A percentile compares a stretch with the other conserved stretches of the same genome.
These are phyloP conservation scores for Furcula furcula DNA, from an alignment of 2,888 invertebrate species.

Conservation along the genomic window DNA sequence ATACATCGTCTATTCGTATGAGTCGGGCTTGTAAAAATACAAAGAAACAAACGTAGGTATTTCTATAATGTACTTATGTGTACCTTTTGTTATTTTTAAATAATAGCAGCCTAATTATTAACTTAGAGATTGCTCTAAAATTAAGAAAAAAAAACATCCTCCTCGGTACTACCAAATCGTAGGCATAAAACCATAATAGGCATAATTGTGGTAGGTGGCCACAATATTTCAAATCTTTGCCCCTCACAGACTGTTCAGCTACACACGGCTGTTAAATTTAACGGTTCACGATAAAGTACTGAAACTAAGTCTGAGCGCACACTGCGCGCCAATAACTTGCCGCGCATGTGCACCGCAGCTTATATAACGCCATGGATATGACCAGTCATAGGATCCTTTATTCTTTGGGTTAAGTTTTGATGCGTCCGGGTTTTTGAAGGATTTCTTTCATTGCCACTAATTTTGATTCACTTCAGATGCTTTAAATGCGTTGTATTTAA, in stretches of 20 bases:
- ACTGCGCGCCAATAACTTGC: conserved; percentile 46
- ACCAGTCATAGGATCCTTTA: conserved; percentile 23
- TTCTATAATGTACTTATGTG: too few relatives aligned
- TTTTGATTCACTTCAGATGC: not conserved
- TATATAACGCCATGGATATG: conserved; percentile 5
- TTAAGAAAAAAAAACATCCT: too few relatives aligned
- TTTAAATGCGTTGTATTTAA: too few relatives aligned
- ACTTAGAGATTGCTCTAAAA: too few relatives aligned
- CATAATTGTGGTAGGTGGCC: too few relatives aligned
- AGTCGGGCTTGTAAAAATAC: too few relatives aligned
- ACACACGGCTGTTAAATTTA: conserved; percentile 74
- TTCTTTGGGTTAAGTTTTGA: conserved; percentile 13
- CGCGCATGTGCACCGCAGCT: conserved; percentile 33
- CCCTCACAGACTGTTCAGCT: conserved; percentile 42
- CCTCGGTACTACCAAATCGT: not conserved
- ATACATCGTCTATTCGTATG: too few relatives aligned
- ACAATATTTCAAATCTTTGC: conserved; percentile 16
- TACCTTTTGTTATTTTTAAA: too few relatives aligned
- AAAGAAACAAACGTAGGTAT: too few relatives aligned
- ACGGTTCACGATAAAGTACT: conserved; percentile 73
- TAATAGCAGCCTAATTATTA: too few relatives aligned
- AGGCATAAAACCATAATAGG: conserved; percentile 5
- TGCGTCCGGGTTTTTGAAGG: conserved; percentile 7
- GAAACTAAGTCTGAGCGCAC: conserved; percentile 60
- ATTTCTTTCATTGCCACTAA: conserved; percentile 14